Evolutionary conservation across 2,113 vertebrate species (phyloP), one percentile per base, ranked within the genome.

Genomic region (Hystrix brachyura): DNA sequence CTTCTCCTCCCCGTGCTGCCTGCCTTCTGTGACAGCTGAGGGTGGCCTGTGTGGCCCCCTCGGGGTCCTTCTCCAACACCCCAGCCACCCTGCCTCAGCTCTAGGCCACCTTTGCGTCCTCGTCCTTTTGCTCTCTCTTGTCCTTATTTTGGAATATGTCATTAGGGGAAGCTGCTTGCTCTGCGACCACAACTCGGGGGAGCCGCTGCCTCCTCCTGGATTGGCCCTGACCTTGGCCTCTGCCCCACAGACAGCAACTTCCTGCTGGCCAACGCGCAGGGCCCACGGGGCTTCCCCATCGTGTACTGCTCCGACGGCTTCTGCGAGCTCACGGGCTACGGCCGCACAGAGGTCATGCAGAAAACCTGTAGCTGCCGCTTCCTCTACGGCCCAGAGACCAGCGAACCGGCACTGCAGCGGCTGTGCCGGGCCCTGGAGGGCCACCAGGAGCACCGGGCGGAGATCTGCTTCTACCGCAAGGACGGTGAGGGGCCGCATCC

Each of bases 221-320:
- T 57, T 94, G 69, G 74, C 32, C 48, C 74, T 97, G 81, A 97
- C 85, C 69, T 88, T 97, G 64, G 64, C 65, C 72, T 94, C 85
- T 95, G 93, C 87, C 80, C 84, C 82, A 85, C 99, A 99, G 99
- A 99, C 98, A 99, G 99, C 98, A 99, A 99, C 98, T 99, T 99
- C 98, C 98, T 99, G 62, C 99, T 99, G 98, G 99, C 99, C 78
- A 99, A 99, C 0, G 99, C 99, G 0, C 99, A 99, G 98, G 99
- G 99, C 87, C 99, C 98, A 43, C 98, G 98, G 0, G 99, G 99
- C 71, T 99, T 99, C 98, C 99, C 99, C 85, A 99, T 99, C 0
- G 99, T 99, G 46, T 99, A 99, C 98, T 99, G 99, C 97, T 99
- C 99, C 0, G 99, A 99, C 5, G 99, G 99, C 59, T 99, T 99